These are phyloP conservation scores for Astreopora myriophthalma DNA, from an alignment of 64 coral and sea anemone species.

Conservation along the genomic window DNA sequence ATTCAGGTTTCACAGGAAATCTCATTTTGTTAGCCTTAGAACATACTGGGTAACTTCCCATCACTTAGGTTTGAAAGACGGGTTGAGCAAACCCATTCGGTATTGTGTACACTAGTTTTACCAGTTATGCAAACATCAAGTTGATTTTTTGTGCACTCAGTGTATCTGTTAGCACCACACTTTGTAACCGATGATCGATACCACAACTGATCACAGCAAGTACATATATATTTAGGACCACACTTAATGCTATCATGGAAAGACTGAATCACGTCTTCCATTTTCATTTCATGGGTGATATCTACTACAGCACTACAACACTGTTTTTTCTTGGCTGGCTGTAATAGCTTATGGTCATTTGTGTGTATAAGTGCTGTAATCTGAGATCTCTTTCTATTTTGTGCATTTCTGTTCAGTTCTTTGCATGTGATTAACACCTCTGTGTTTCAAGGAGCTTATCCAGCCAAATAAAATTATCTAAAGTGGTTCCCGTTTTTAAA, in stretches of 20 bases:
- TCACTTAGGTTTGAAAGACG: too few species aligned
- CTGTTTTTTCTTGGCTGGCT: slow-evolving; percentile 16
- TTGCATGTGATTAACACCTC: neutral
- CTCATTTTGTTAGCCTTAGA: too few species aligned
- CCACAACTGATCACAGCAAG: slow-evolving; percentile 46
- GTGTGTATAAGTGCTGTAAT: neutral
- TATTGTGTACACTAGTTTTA: slow-evolving; percentile 13
- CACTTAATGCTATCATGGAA: slow-evolving; percentile 36
- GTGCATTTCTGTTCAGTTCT: slow-evolving; percentile 23
- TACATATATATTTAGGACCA: slow-evolving; percentile 47
- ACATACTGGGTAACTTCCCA: too few species aligned
- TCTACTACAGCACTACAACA: neutral
- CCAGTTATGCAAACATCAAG: slow-evolving; percentile 7
- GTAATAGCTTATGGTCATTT: neutral
- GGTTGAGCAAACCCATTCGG: slow-evolving; percentile 7
- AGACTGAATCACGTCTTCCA: neutral
- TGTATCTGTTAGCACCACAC: neutral
- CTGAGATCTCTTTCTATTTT: slow-evolving; percentile 24
- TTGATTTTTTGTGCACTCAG: neutral
- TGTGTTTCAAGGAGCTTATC: neutral
- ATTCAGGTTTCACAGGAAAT: too few species aligned
- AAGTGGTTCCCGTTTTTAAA: too few species aligned
- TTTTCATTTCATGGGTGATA: neutral
- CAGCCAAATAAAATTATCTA: neutral
- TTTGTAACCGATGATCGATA: slow-evolving; percentile 28